A percentile compares a stretch with the other conserved stretches of the same genome.
Conservation (phyloP, 1,140 invertebrate species). For the Hesperophylax magnus region DNA sequence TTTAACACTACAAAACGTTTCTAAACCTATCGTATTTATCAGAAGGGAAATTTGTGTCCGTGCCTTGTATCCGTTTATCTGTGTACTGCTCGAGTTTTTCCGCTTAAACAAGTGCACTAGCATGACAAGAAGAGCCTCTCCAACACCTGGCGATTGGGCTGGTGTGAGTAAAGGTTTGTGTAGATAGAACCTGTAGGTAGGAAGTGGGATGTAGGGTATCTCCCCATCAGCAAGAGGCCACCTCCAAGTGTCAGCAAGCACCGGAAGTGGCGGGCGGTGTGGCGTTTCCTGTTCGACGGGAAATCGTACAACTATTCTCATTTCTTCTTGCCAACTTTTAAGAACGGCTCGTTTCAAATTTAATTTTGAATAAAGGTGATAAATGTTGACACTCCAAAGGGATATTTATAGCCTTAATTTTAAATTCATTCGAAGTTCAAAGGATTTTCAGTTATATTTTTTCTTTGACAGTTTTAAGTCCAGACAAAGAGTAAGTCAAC, state of each 20-base stretch:
- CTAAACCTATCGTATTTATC: too few relatives aligned
- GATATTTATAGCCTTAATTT: conserved; percentile 20
- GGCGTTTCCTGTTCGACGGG: conserved; percentile 32
- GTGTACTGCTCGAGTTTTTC: too few relatives aligned
- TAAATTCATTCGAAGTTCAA: conserved; percentile 13
- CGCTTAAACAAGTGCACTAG: background rate
- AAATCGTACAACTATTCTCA: conserved; percentile 43
- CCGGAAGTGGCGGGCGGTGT: conserved; percentile 21
- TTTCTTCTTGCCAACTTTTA: conserved; percentile 29
- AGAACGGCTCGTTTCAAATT: conserved; percentile 2
- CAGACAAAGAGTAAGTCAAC: too few relatives aligned
- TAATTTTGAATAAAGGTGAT: conserved; percentile 24
- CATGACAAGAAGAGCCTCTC: background rate
- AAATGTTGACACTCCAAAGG: background rate
- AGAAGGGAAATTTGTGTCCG: too few relatives aligned
- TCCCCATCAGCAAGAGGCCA: background rate
- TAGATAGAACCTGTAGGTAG: too few relatives aligned
- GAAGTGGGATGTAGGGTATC: too few relatives aligned
- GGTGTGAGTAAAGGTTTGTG: too few relatives aligned
- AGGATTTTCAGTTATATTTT: background rate
- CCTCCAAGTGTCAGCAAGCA: background rate
- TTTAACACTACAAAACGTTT: too few relatives aligned
- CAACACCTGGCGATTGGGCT: background rate
- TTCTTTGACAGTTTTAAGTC: too few relatives aligned
- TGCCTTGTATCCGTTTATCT: too few relatives aligned